A percentile compares a stretch with the other conserved stretches of the same genome.
Conservation (phyloP, 2,113 vertebrate species). For the Psittacula cyanocephala region DNA sequence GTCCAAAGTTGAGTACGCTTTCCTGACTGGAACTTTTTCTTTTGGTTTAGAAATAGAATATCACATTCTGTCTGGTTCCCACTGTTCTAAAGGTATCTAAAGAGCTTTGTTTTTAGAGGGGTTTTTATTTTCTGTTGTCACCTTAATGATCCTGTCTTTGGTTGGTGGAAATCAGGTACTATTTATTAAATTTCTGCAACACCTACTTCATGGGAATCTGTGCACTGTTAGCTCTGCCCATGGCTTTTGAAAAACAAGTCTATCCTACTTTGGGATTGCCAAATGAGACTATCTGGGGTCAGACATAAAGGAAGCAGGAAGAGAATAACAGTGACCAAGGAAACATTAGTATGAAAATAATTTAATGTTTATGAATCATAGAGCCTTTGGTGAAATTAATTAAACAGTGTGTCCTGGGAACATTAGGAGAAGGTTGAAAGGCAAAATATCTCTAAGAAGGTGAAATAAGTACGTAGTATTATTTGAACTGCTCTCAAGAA, state of each 20-base stretch:
- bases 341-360: conserved; percentile 44
- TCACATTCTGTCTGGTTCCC: neutral
- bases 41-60: neutral
- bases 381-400: conserved; percentile 36
- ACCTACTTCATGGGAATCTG: conserved; percentile 36
- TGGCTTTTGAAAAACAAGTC: conserved; percentile 38
- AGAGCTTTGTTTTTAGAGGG: neutral
- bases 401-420: neutral
- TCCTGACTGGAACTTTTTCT: conserved; percentile 19
- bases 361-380: conserved; percentile 8
- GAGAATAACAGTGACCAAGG: conserved; percentile 36
- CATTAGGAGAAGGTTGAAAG: neutral
- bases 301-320: conserved; percentile 60
- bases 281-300: neutral
- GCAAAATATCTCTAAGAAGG: neutral
- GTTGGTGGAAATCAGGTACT: conserved; percentile 28
- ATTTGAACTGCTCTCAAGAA: neutral
- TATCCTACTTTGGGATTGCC: neutral
- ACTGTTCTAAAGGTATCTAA: neutral
- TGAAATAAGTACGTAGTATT: neutral
- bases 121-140: neutral
- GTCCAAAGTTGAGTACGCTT: neutral
- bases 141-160: neutral
- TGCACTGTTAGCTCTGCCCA: neutral
- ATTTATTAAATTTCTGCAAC: conserved; percentile 24